Conservation (phyloP, 2,113 vertebrate species). For the Bubo bubo region DNA sequence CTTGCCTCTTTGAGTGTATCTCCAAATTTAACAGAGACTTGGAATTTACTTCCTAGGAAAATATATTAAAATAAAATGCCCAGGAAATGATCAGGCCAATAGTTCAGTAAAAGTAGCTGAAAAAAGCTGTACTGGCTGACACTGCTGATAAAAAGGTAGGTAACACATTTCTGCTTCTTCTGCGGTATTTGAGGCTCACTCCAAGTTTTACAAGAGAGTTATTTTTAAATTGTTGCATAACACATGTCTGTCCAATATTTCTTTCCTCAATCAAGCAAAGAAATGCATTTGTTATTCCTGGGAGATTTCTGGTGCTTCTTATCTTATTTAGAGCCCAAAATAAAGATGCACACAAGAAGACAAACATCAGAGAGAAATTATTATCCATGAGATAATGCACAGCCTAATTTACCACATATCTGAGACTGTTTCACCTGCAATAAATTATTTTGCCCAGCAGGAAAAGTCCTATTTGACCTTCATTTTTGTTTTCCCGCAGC, state of each 20-base stretch:
- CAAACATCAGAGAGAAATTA: slow-evolving; percentile 57
- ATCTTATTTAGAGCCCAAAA: slow-evolving; percentile 58
- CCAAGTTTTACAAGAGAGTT: slow-evolving; percentile 64
- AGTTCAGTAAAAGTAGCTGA: slow-evolving; percentile 38
- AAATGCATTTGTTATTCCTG: slow-evolving; percentile 65
- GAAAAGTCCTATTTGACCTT: slow-evolving; percentile 56
- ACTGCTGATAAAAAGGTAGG: slow-evolving; percentile 51
- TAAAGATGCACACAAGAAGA: slow-evolving; percentile 45
- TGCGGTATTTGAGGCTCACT: slow-evolving; percentile 52
- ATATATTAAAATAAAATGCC: slow-evolving; percentile 17
- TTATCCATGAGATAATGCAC: slow-evolving; percentile 51
- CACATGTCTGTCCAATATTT: slow-evolving; percentile 65
- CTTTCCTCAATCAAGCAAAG: slow-evolving; percentile 64
- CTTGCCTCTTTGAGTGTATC: background rate
- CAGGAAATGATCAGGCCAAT: slow-evolving; percentile 41
- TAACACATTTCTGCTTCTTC: slow-evolving; percentile 51
- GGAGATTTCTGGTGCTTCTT: slow-evolving; percentile 58
- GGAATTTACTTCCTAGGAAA: background rate
- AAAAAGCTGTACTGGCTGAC: slow-evolving; percentile 19
- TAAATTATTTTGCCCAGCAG: slow-evolving; percentile 56
- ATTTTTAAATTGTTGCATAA: slow-evolving; percentile 71
- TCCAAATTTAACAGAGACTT: background rate
- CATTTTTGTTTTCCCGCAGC: background rate
- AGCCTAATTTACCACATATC: slow-evolving; percentile 51
- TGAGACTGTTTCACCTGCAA: slow-evolving; percentile 53